phyloP scores from a whole-genome alignment of 2,797 vertebrate species.

The Tarsius wallacei region DNA sequence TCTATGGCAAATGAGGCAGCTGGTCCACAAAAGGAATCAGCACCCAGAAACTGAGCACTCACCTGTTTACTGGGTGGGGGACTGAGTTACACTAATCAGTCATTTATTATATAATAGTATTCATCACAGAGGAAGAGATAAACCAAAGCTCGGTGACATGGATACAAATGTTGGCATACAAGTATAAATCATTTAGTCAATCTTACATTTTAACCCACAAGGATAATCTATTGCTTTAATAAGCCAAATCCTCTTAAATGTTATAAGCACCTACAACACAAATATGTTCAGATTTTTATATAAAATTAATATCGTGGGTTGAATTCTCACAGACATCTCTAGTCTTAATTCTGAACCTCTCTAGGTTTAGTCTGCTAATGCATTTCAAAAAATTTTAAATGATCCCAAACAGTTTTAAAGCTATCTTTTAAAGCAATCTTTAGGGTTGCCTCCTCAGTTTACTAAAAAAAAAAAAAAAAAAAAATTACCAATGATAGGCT shows the following conservation, averaged over 20 bases:
- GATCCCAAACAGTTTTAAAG: not conserved
- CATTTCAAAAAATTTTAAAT: not conserved
- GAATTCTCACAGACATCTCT: slow-evolving; percentile 10
- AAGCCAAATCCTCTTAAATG: slow-evolving; percentile 26
- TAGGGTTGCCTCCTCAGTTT: not conserved
- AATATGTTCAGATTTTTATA: not conserved
- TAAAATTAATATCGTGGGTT: not conserved
- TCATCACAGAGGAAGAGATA: not conserved
- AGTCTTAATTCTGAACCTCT: slow-evolving; percentile 28
- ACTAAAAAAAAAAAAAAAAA: not conserved
- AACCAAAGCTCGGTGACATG: not conserved
- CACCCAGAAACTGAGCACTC: slow-evolving; percentile 24
- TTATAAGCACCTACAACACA: not conserved
- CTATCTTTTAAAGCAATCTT: not conserved
- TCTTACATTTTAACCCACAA: slow-evolving; percentile 15
- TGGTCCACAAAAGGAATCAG: not conserved
- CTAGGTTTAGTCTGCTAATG: not conserved
- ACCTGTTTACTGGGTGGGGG: not conserved
- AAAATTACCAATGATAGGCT: not conserved
- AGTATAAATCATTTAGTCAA: not conserved
- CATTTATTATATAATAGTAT: not conserved
- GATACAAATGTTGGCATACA: not conserved
- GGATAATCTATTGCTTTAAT: not conserved
- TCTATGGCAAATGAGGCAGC: not conserved
- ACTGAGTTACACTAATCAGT: not conserved